Percentiles rank a stretch among this genome's conserved stretches.
Conservation (phyloP, 2,888 invertebrate species). For the Drosophila paucipuncta region DNA sequence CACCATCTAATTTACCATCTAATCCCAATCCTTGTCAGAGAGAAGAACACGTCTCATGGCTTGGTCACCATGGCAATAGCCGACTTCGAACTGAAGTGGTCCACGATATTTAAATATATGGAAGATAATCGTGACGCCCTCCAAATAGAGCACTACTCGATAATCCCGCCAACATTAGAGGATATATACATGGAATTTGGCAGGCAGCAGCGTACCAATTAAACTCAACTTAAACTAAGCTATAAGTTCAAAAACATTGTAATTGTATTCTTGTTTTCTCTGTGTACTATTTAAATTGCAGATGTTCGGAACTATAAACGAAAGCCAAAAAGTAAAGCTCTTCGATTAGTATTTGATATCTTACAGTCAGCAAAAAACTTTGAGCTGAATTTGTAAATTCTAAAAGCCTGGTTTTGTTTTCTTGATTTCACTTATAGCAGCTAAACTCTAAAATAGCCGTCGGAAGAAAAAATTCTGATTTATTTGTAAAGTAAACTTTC, state of each 20-base stretch:
- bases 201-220: slow-evolving; percentile 83
- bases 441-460: not conserved
- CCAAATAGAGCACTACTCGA: slow-evolving; percentile 90
- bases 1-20: not conserved
- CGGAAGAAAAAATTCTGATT: not conserved
- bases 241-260: not conserved
- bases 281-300: slow-evolving; percentile 1
- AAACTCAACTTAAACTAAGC: not conserved
- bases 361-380: not conserved
- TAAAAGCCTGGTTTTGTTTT: not conserved
- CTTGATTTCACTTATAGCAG: not conserved
- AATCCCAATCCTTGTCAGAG: slow-evolving; percentile 85
- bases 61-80: slow-evolving; percentile 89
- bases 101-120: slow-evolving; percentile 89
- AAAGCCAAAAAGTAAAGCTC: not conserved
- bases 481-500: not conserved
- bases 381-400: not conserved
- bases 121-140: slow-evolving; percentile 87
- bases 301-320: slow-evolving; percentile 4
- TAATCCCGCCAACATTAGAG: slow-evolving; percentile 91
- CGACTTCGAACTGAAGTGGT: slow-evolving; percentile 87
- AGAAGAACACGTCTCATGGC: slow-evolving; percentile 87
- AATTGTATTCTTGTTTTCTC: not conserved
- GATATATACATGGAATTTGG: slow-evolving; percentile 90
- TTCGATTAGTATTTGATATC: not conserved